A percentile compares a stretch with the other conserved stretches of the same genome.
phyloP scores from a whole-genome alignment of 2,797 vertebrate species.

The Eupleurogrammus muticus region DNA sequence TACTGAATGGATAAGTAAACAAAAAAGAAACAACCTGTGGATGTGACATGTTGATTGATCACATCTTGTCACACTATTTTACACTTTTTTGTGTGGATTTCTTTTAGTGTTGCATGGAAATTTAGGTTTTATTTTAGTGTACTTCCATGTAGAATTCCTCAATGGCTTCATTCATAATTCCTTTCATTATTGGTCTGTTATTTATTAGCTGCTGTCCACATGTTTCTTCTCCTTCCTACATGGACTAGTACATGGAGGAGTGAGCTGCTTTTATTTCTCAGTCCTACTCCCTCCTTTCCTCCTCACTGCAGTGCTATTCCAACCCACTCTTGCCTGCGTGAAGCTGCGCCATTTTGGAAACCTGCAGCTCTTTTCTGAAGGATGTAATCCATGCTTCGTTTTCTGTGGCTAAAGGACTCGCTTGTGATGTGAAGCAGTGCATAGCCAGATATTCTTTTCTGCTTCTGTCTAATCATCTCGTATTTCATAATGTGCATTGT shows the following conservation, averaged over 20 bases:
- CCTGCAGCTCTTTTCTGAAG: constrained; percentile 59
- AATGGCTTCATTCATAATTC: constrained; percentile 20
- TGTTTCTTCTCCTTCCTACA: constrained; percentile 4
- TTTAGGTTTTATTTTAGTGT: no score
- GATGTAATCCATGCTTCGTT: constrained; percentile 44
- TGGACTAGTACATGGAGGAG: constrained; percentile 20
- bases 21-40: no score
- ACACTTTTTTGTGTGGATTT: no score
- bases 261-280: constrained; percentile 48
- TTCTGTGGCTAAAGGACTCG: constrained; percentile 44
- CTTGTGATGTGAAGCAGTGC: constrained; percentile 17
- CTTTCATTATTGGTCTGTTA: neutral
- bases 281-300: constrained; percentile 61
- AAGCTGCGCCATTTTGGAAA: constrained; percentile 77
- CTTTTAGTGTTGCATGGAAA: no score
- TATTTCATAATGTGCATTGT: neutral
- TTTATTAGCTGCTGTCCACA: constrained; percentile 4
- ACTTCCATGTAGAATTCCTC: neutral
- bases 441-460: constrained; percentile 13
- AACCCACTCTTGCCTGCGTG: constrained; percentile 73
- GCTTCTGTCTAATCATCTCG: neutral
- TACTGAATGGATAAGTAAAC: no score
- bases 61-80: no score
- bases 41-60: no score
- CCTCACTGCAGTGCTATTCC: constrained; percentile 62